These are phyloP conservation scores for Drosophila yooni DNA, from an alignment of 2,888 invertebrate species.

Conservation along the genomic window DNA sequence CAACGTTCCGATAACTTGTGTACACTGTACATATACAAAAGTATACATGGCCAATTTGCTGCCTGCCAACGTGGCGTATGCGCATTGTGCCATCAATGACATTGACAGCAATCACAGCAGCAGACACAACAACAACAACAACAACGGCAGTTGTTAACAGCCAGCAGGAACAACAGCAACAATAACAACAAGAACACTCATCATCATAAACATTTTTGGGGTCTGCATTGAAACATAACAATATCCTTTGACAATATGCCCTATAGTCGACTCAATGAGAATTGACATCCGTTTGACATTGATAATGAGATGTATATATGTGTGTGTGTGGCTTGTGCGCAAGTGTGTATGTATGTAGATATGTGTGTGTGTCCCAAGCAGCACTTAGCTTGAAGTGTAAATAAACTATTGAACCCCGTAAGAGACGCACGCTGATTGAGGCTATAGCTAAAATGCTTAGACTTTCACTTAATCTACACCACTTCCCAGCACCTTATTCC, in stretches of 20 bases:
- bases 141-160: slow-evolving; percentile 28
- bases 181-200: slow-evolving; percentile 27
- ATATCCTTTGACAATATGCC: slow-evolving; percentile 77
- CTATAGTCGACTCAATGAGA: slow-evolving; percentile 73
- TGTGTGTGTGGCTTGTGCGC: slow-evolving; percentile 17
- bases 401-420: slow-evolving; percentile 62
- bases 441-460: slow-evolving; percentile 56
- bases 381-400: slow-evolving; percentile 57
- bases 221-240: slow-evolving; percentile 73
- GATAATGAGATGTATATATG: slow-evolving; percentile 65
- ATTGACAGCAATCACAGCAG: slow-evolving; percentile 62
- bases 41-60: slow-evolving; percentile 46
- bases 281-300: slow-evolving; percentile 78
- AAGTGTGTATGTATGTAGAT: slow-evolving; percentile 14
- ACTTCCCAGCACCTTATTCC: not conserved
- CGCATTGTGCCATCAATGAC: slow-evolving; percentile 63
- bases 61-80: slow-evolving; percentile 63
- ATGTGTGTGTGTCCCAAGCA: slow-evolving; percentile 29
- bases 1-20: not conserved
- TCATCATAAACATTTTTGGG: slow-evolving; percentile 44
- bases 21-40: not conserved
- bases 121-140: slow-evolving; percentile 13
- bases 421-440: slow-evolving; percentile 54
- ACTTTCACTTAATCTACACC: slow-evolving; percentile 60
- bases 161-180: slow-evolving; percentile 24